phyloP scores from a whole-genome alignment of 2,888 invertebrate genomes.

The Brenthis ino region DNA sequence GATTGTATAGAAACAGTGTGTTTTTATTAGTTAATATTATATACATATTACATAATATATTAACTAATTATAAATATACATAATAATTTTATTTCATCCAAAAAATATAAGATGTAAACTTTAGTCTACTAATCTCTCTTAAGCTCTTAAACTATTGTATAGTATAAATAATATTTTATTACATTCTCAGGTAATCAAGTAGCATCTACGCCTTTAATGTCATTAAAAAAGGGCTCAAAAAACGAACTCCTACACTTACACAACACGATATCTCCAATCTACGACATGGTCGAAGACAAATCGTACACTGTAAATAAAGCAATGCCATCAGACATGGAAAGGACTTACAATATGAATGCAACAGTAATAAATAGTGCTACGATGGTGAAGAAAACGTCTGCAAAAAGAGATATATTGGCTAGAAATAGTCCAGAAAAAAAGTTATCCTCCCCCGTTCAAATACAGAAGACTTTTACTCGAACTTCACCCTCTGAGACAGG shows the following conservation, averaged over 20 bases:
- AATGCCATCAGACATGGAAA: slow-evolving; percentile 49
- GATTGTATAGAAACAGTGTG: no score
- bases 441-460: slow-evolving; percentile 44
- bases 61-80: no score
- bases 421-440: slow-evolving; percentile 61
- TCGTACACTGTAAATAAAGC: slow-evolving; percentile 60
- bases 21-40: no score
- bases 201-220: slow-evolving; percentile 69
- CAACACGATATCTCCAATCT: slow-evolving; percentile 74
- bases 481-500: slow-evolving; percentile 53
- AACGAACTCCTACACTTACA: slow-evolving; percentile 62
- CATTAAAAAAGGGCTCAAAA: slow-evolving; percentile 53
- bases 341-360: slow-evolving; percentile 56
- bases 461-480: slow-evolving; percentile 47
- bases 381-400: slow-evolving; percentile 56
- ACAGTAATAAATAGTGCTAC: slow-evolving; percentile 69
- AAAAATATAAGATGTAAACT: neutral
- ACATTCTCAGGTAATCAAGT: slow-evolving; percentile 58
- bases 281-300: slow-evolving; percentile 64
- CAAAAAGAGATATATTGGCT: slow-evolving; percentile 64
- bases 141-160: no score
- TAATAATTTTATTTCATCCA: no score
- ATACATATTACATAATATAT: no score
- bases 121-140: no score
- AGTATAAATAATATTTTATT: neutral